Base-by-base conservation (phyloP, 2,113 vertebrate genomes). In the Cyanoramphus novaezelandiae region DNA sequence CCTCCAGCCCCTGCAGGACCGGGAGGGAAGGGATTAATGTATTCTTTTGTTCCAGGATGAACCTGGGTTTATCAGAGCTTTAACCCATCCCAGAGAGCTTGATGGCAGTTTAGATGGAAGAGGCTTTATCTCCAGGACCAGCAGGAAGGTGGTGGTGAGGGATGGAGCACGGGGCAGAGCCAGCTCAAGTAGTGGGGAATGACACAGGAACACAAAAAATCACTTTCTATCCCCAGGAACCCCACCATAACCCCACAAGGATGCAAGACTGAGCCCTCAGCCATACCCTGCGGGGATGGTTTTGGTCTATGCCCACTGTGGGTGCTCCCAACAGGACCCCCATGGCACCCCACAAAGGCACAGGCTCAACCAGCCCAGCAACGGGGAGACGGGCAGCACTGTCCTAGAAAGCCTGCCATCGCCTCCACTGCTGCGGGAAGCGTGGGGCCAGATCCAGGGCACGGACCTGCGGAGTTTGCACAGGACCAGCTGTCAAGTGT, bases 1-100 rank as follows among this genome's bases (percentile, higher is more conserved):
- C 31, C 37, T 37, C 23, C 39, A 46, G 33, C 21, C 23, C 39
- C 13, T 2, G 33, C 41, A 79, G 47, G 28, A 65, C 23, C 0
- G 3, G n/a, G 27, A 85, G 79, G 46, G 55, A 76, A 79, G 33
- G n/a, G 78, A 91, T 93, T 93, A 91, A 81, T 82, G 49, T 77
- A 76, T 92, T 95, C 92, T 62, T 85, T 95, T 96, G 90, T 96
- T 96, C 75, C 25, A 63, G 92, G 69, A 79, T 76, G 77, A 95
- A 57, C 77, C 1, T 35, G 55, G 74, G 19, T 91, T 95, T 92
- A 95, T 39, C 44, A 49, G 67, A 84, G 86, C 62, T 95, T 93
- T 93, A 87, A 84, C 82, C 16, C 67, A n/a, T 70, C 59, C 53
- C n/a, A 41, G 85, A 82, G 37, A 86, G 71, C 37, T 78, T 43